Percentiles rank a stretch among this genome's conserved stretches.
Conservation (phyloP, 2,113 vertebrate genomes). For the Psettodes erumei region DNA sequence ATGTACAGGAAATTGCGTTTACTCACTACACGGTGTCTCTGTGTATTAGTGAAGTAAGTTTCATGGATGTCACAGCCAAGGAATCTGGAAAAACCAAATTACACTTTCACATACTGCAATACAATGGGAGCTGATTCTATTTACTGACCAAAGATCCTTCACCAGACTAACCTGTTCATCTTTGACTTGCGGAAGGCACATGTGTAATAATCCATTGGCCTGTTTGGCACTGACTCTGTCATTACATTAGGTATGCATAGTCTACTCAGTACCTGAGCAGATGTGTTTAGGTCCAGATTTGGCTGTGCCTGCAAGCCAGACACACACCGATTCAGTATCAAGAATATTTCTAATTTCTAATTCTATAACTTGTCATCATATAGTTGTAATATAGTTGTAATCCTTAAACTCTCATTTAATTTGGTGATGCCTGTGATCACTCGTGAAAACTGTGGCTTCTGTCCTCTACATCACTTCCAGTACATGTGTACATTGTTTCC, state of each 20-base stretch:
- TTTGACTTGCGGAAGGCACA: slow-evolving; percentile 83
- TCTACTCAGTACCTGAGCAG: slow-evolving; percentile 69
- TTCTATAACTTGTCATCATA: too few species aligned
- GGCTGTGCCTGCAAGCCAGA: slow-evolving; percentile 76
- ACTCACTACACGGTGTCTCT: slow-evolving; percentile 85
- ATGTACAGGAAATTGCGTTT: neutral
- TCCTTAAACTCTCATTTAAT: neutral
- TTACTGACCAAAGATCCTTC: neutral
- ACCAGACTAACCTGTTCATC: slow-evolving; percentile 72
- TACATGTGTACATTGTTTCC: neutral
- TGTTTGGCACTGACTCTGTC: slow-evolving; percentile 80
- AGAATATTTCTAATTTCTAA: too few species aligned
- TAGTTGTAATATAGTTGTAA: neutral
- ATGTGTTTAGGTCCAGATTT: slow-evolving; percentile 79
- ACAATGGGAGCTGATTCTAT: neutral
- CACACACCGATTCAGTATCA: neutral
- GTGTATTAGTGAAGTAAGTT: slow-evolving; percentile 83
- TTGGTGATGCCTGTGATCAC: neutral
- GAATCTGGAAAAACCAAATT: slow-evolving; percentile 74
- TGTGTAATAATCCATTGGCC: slow-evolving; percentile 82
- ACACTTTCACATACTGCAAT: neutral
- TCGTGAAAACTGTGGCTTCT: too few species aligned
- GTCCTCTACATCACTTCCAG: neutral
- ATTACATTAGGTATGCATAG: slow-evolving; percentile 78
- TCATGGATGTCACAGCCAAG: slow-evolving; percentile 78